Conservation (phyloP, 2,113 vertebrate genomes). For the Scomber scombrus region DNA sequence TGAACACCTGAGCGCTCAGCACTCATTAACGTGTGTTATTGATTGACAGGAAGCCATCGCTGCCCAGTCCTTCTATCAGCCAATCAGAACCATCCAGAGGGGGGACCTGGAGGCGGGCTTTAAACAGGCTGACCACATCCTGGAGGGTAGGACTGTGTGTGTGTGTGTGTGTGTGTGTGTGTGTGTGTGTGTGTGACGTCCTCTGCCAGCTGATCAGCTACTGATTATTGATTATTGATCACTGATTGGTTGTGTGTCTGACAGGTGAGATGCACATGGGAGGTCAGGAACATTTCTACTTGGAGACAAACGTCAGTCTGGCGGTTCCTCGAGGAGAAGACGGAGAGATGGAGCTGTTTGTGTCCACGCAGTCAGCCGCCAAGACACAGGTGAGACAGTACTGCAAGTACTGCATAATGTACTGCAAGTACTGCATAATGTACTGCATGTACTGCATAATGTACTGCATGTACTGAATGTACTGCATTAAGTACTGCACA, state of each 20-base stretch:
- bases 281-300: constrained; percentile 97
- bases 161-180: background rate
- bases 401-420: too few species aligned
- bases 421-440: too few species aligned
- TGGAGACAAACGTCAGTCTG: constrained; percentile 93
- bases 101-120: constrained; percentile 92
- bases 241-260: constrained; percentile 1
- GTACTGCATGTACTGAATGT: too few species aligned
- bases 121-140: constrained; percentile 90
- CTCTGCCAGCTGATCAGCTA: background rate
- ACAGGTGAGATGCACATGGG: constrained; percentile 93
- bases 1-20: background rate
- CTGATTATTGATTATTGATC: background rate
- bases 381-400: constrained; percentile 46
- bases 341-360: constrained; percentile 95
- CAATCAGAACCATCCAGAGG: constrained; percentile 87
- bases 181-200: too few species aligned
- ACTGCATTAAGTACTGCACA: too few species aligned
- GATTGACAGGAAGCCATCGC: constrained; percentile 92
- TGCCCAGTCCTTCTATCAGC: constrained; percentile 90
- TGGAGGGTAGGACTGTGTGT: constrained; percentile 87
- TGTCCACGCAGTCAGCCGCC: constrained; percentile 89
- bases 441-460: too few species aligned
- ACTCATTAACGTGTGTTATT: background rate
- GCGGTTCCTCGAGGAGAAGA: constrained; percentile 93